Percentiles rank a stretch among this genome's conserved stretches.
Evolutionary conservation across 1,140 invertebrate genomes (phyloP).

Genomic region (Globodera rostochiensis): DNA sequence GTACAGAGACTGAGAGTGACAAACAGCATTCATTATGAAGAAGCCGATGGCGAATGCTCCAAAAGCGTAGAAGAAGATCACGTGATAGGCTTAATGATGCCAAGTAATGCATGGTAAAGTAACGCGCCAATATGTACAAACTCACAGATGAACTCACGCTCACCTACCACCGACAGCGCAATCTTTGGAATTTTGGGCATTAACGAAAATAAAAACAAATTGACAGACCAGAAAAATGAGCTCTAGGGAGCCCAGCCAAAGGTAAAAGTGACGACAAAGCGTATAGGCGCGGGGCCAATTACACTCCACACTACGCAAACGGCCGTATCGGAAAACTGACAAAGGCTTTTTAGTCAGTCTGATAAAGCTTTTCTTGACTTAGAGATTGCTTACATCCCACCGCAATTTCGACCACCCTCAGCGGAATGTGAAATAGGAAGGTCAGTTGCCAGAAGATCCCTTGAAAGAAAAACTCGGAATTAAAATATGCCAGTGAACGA

Average conservation of each 20-base stretch:
- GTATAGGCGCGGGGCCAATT: conserved; percentile 54
- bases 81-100: conserved; percentile 52
- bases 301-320: conserved; percentile 48
- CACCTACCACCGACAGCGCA: conserved; percentile 56
- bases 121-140: neutral
- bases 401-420: conserved; percentile 48
- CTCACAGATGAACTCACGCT: conserved; percentile 57
- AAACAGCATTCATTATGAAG: conserved; percentile 54
- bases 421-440: conserved; percentile 58
- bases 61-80: conserved; percentile 62
- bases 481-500: neutral
- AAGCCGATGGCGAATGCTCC: conserved; percentile 55
- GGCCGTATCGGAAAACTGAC: conserved; percentile 47
- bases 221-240: conserved; percentile 46
- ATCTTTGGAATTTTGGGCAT: neutral
- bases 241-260: conserved; percentile 49
- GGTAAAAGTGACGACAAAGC: conserved; percentile 50
- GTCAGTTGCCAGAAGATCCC: conserved; percentile 60
- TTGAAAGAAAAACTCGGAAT: conserved; percentile 39
- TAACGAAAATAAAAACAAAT: neutral
- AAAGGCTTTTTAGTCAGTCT: neutral
- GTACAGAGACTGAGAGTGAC: conserved; percentile 55
- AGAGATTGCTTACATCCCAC: conserved; percentile 52
- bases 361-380: conserved; percentile 23
- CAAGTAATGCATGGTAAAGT: conserved; percentile 7